phyloP scores from a whole-genome alignment of 2,888 invertebrate genomes.

The Podabrus alpinus region DNA sequence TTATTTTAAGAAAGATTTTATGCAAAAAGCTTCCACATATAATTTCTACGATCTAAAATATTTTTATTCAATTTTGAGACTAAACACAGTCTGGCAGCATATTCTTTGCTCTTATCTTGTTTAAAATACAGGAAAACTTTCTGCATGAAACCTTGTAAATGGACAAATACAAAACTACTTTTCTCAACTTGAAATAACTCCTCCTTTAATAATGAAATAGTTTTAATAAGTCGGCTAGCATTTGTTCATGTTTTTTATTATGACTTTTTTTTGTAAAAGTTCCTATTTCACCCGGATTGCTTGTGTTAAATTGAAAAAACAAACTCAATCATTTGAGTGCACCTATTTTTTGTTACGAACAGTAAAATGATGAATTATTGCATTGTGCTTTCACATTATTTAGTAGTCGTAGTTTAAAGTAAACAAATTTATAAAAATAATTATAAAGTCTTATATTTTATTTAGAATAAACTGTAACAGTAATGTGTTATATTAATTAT shows the following conservation, averaged over 20 bases:
- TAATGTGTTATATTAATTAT: background rate
- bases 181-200: background rate
- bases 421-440: background rate
- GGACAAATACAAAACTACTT: background rate
- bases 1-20: background rate
- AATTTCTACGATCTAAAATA: background rate
- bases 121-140: background rate
- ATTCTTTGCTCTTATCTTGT: background rate
- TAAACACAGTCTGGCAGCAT: background rate
- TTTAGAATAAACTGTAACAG: background rate
- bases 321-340: background rate
- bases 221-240: background rate
- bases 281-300: background rate
- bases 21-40: background rate
- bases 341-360: background rate
- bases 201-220: background rate
- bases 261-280: background rate
- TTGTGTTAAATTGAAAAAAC: background rate
- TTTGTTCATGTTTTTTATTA: background rate
- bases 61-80: background rate
- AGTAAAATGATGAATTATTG: background rate
- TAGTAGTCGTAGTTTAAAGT: background rate
- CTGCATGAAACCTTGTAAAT: background rate
- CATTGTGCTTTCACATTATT: background rate
- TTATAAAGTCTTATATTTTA: background rate